A percentile compares a stretch with the other conserved stretches of the same genome.
These are phyloP conservation scores for Halichoerus grypus DNA, from an alignment of 2,113 vertebrate genomes.

Conservation along the genomic window DNA sequence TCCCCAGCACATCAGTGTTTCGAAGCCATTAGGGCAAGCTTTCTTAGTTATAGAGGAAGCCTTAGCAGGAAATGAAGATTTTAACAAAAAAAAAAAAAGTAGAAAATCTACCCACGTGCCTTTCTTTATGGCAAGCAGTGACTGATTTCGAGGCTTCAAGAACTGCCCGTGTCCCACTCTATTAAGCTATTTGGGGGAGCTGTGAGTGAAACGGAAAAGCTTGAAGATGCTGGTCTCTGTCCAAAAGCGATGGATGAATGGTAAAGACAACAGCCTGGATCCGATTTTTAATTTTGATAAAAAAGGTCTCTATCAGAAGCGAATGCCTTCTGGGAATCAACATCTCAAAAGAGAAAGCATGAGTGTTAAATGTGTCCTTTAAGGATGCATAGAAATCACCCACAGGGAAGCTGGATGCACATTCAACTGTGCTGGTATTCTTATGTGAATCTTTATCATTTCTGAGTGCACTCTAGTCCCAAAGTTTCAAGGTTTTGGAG, in stretches of 20 bases:
- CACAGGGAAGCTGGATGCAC: background rate
- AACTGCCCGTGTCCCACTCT: fast-evolving
- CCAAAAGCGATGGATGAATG: fast-evolving
- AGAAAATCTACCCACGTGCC: background rate
- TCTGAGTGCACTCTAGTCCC: background rate
- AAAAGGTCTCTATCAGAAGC: background rate
- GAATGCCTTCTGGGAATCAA: background rate
- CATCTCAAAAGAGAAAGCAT: background rate
- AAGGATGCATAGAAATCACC: fast-evolving
- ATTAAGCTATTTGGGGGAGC: too few relatives aligned
- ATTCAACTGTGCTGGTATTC: background rate
- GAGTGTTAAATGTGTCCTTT: background rate
- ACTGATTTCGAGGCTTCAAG: background rate
- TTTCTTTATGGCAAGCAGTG: background rate
- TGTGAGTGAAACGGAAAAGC: background rate
- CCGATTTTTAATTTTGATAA: background rate
- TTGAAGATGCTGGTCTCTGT: fast-evolving
- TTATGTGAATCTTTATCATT: fast-evolving
- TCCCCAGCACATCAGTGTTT: background rate
- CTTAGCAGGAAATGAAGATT: background rate
- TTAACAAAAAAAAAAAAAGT: background rate
- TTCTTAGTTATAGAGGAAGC: background rate
- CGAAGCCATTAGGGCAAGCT: background rate
- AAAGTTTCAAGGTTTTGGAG: background rate
- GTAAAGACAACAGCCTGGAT: background rate